Evolutionary conservation across 2,797 vertebrate species (phyloP).

Genomic region (Cynopterus sphinx): DNA sequence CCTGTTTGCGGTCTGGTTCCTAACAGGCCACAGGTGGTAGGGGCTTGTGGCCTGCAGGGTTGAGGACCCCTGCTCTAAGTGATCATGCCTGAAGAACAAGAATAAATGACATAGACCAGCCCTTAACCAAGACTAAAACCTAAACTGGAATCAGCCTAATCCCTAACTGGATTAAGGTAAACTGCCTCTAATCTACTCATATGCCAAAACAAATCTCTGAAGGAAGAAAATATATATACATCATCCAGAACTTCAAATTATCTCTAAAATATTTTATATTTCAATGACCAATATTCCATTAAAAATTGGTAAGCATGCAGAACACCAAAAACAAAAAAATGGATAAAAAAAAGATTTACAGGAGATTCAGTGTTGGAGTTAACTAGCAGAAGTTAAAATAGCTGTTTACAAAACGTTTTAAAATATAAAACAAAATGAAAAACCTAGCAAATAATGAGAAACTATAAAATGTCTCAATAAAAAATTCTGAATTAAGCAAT

Average conservation of each 20-base stretch:
- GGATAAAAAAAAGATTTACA: not conserved
- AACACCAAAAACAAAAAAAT: not conserved
- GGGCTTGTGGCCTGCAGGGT: too few species aligned
- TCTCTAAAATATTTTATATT: constrained; percentile 22
- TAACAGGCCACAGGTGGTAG: too few species aligned
- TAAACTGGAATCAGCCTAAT: not conserved
- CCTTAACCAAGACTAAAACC: not conserved
- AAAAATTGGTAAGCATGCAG: constrained; percentile 47
- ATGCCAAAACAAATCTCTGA: not conserved
- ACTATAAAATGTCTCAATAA: not conserved
- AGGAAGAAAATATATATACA: not conserved
- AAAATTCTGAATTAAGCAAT: constrained; percentile 14
- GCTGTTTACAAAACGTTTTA: not conserved
- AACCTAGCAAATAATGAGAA: not conserved
- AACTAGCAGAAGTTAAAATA: not conserved
- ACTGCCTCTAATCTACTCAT: not conserved
- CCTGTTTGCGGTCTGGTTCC: too few species aligned
- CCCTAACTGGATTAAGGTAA: not conserved
- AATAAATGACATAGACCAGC: not conserved
- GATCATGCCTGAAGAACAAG: not conserved
- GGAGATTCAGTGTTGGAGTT: not conserved
- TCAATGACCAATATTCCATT: not conserved
- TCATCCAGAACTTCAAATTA: not conserved
- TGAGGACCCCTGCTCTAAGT: too few species aligned
- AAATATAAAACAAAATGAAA: constrained; percentile 37